A percentile compares a stretch with the other conserved stretches of the same genome.
phyloP scores from a whole-genome alignment of 1,140 invertebrate genomes.

The Drosophila suzukii region DNA sequence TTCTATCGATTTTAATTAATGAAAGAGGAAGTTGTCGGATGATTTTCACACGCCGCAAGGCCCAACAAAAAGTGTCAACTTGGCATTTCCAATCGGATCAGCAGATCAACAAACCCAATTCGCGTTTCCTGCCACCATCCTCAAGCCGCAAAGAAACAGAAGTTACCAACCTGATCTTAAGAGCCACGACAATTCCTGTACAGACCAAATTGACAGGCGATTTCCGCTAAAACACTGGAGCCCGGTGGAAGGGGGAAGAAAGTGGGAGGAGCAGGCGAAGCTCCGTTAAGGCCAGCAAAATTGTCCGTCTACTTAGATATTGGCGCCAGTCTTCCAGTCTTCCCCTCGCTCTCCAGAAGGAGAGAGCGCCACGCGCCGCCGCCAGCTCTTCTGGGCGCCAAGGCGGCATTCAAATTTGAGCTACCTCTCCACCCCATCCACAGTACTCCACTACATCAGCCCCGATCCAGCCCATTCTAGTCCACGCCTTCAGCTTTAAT shows the following conservation, averaged over 20 bases:
- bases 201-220: constrained; percentile 71
- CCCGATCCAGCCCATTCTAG: constrained; percentile 33
- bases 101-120: constrained; percentile 43
- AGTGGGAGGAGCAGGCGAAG: constrained; percentile 4
- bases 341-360: not conserved
- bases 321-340: constrained; percentile 51
- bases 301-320: constrained; percentile 52
- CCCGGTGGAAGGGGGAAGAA: not conserved
- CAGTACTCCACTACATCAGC: constrained; percentile 31
- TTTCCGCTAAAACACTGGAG: constrained; percentile 51
- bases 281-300: constrained; percentile 56
- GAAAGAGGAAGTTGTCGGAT: constrained; percentile 14
- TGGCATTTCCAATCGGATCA: constrained; percentile 59
- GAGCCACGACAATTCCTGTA: constrained; percentile 70
- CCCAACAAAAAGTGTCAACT: constrained; percentile 43
- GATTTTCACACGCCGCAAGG: constrained; percentile 38
- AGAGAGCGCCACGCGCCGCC: constrained; percentile 61
- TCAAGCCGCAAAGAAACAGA: constrained; percentile 14
- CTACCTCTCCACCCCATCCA: constrained; percentile 16
- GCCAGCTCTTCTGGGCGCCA: constrained; percentile 73
- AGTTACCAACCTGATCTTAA: constrained; percentile 45
- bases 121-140: constrained; percentile 44
- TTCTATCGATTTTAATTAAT: constrained; percentile 35
- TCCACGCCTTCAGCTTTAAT: constrained; percentile 54
- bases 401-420: constrained; percentile 71